phyloP scores from a whole-genome alignment of 2,797 vertebrate species.

The Atherinosoma microstoma region DNA sequence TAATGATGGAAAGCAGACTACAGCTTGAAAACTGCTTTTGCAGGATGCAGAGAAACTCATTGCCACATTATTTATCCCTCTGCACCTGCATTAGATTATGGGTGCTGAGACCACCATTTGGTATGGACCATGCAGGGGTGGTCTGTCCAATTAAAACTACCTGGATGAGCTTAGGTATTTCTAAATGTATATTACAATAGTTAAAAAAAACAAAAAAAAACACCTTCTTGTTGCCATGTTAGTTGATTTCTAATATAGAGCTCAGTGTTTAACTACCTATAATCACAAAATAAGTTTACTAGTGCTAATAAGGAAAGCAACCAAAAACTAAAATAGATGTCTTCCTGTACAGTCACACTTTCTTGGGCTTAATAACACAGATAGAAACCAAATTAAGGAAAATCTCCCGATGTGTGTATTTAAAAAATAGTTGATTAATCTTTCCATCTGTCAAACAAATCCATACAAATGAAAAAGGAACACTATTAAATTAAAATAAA shows the following conservation, averaged over 20 bases:
- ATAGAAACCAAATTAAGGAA: background rate
- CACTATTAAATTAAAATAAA: background rate
- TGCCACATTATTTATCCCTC: background rate
- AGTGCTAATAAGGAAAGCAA: slow-evolving; percentile 3
- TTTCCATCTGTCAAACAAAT: background rate
- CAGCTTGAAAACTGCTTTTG: slow-evolving; percentile 6
- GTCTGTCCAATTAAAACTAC: no score
- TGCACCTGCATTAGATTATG: background rate
- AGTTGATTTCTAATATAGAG: background rate
- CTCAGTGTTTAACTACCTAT: background rate
- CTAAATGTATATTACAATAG: background rate
- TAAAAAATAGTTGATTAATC: no score
- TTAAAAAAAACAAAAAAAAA: background rate
- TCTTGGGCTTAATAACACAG: slow-evolving; percentile 1
- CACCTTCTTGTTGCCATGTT: background rate
- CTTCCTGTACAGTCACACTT: background rate
- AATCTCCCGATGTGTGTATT: background rate
- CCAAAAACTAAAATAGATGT: background rate
- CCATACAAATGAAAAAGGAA: background rate
- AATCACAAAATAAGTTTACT: slow-evolving; percentile 3
- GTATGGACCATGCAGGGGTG: background rate
- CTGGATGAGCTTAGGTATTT: background rate
- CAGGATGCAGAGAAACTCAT: slow-evolving; percentile 18
- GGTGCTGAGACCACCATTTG: background rate
- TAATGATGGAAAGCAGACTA: slow-evolving; percentile 30